Evolutionary conservation across 2,113 vertebrate species (phyloP).

Genomic region (Ctenomys sociabilis): DNA sequence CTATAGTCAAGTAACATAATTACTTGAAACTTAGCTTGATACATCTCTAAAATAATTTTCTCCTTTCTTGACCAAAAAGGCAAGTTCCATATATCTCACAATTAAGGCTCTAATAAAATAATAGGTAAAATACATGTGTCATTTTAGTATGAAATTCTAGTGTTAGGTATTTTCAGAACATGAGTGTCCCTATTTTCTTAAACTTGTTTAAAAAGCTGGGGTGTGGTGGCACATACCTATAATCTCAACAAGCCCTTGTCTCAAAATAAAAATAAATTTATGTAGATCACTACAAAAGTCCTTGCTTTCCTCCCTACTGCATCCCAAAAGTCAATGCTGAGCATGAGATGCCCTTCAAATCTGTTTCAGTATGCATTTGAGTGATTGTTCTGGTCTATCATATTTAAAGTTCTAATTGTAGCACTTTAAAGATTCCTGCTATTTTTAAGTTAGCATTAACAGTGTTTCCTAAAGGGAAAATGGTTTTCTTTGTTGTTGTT

Average conservation of each 20-base stretch:
- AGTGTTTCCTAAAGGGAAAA: constrained; percentile 12
- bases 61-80: neutral
- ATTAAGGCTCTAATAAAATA: constrained; percentile 29
- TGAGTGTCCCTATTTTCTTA: neutral
- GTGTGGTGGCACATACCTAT: neutral
- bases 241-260: neutral
- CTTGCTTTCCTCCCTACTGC: neutral
- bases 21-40: constrained; percentile 35
- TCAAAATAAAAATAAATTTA: neutral
- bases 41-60: constrained; percentile 28
- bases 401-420: neutral
- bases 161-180: neutral
- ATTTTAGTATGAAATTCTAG: neutral
- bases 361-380: neutral
- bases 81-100: neutral
- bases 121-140: neutral
- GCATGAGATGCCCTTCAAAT: neutral
- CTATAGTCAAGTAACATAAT: neutral
- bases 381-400: neutral
- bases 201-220: neutral
- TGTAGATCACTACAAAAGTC: neutral
- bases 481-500: no score
- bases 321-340: neutral
- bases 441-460: constrained; percentile 22
- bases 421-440: neutral